These are phyloP conservation scores for Cynopterus brachyotis DNA, from an alignment of 2,113 vertebrate genomes.

Conservation along the genomic window DNA sequence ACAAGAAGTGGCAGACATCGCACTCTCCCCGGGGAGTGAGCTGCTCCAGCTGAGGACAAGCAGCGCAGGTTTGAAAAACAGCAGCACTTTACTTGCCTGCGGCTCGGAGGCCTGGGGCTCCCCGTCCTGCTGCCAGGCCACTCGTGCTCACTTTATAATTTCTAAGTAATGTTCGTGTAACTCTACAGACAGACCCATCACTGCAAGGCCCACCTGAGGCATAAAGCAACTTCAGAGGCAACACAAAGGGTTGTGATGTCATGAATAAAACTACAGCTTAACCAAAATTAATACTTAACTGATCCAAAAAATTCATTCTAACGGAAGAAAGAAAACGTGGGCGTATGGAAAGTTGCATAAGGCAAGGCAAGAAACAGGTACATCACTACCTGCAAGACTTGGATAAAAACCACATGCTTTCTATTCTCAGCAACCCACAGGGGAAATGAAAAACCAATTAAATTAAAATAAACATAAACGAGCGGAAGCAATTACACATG, in stretches of 20 bases:
- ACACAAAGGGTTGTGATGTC: not conserved
- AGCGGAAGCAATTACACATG: constrained; percentile 27
- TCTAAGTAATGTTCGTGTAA: not conserved
- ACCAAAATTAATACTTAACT: constrained; percentile 25
- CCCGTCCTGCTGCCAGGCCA: not conserved
- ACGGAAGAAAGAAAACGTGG: constrained; percentile 30
- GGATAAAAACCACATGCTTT: constrained; percentile 44
- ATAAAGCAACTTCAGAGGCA: constrained; percentile 34
- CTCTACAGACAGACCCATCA: not conserved
- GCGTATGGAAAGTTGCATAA: constrained; percentile 18
- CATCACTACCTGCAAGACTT: not conserved
- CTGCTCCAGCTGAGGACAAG: constrained; percentile 28
- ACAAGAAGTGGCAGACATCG: not conserved
- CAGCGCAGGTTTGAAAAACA: not conserved
- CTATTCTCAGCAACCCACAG: constrained; percentile 26
- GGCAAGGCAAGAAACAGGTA: constrained; percentile 38
- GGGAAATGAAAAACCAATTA: constrained; percentile 49
- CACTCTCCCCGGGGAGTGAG: not conserved
- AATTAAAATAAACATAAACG: constrained; percentile 55
- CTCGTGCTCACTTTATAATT: not conserved
- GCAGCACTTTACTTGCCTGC: constrained; percentile 23
- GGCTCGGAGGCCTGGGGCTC: not conserved
- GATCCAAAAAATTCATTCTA: constrained; percentile 22
- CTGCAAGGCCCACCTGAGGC: not conserved
- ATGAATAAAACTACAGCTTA: constrained; percentile 57